Evolutionary conservation across 1,140 invertebrate species (phyloP).

Genomic region (Maconellicoccus hirsutus): DNA sequence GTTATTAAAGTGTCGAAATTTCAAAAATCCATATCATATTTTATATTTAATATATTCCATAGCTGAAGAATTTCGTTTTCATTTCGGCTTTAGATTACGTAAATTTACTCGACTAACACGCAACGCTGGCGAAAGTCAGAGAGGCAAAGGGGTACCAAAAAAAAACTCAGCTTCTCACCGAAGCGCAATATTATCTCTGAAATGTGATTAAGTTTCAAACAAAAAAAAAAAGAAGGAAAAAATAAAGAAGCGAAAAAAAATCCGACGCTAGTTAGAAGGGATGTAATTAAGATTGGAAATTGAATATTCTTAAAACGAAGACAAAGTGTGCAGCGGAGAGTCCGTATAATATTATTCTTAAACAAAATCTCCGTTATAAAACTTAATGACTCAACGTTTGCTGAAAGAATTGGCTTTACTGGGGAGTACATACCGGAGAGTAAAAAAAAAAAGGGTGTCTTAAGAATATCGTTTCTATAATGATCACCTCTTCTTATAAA

Average conservation of each 20-base stretch:
- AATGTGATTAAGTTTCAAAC: constrained; percentile 19
- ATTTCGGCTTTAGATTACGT: constrained; percentile 1
- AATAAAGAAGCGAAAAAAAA: background rate
- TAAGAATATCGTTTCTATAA: constrained; percentile 13
- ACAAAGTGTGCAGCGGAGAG: background rate
- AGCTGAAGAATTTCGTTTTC: too few relatives aligned
- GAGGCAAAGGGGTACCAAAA: background rate
- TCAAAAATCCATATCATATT: constrained; percentile 1
- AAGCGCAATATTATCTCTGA: constrained; percentile 2
- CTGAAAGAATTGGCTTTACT: constrained; percentile 17
- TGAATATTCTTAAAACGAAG: constrained; percentile 16
- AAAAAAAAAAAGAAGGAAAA: constrained; percentile 16
- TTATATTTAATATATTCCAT: constrained; percentile 1
- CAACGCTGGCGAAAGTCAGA: too few relatives aligned
- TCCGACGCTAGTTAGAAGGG: constrained; percentile 13
- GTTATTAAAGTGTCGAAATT: constrained; percentile 5
- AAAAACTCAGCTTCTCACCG: background rate
- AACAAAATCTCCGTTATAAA: constrained; percentile 22
- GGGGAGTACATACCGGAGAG: background rate
- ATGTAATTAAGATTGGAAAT: constrained; percentile 22
- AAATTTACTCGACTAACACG: background rate
- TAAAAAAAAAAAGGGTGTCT: constrained; percentile 7
- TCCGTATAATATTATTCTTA: constrained; percentile 18
- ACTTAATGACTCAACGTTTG: constrained; percentile 17
- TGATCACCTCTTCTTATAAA: background rate